These are phyloP conservation scores for Melieria omissa DNA, from an alignment of 2,888 invertebrate species.

Conservation along the genomic window DNA sequence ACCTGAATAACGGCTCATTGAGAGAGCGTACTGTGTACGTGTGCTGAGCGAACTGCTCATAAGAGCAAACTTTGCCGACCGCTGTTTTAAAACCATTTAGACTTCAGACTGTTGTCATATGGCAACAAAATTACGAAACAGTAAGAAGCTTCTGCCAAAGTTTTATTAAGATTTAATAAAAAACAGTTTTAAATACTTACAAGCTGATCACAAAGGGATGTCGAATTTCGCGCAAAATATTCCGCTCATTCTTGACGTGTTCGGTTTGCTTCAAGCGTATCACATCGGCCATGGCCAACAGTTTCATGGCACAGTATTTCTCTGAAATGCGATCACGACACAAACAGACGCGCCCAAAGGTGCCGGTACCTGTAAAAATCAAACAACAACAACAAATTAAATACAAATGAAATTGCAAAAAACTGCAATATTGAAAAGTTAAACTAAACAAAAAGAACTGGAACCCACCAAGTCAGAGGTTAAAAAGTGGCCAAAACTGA, in stretches of 20 bases:
- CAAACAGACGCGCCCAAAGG: conserved; percentile 94
- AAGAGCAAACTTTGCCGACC: too few species aligned
- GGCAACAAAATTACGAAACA: too few species aligned
- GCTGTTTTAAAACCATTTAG: too few species aligned
- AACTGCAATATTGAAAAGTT: too few species aligned
- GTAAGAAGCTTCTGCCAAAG: neutral
- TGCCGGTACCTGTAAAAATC: conserved; percentile 83
- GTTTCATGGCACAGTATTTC: conserved; percentile 92
- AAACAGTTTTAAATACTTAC: conserved; percentile 71
- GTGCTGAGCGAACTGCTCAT: too few species aligned
- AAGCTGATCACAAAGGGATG: conserved; percentile 97
- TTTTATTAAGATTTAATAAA: conserved; percentile 3
- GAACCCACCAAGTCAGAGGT: too few species aligned
- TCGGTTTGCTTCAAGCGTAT: conserved; percentile 95
- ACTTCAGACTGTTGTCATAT: too few species aligned
- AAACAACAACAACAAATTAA: neutral
- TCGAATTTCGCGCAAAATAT: conserved; percentile 87
- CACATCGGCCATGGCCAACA: conserved; percentile 91
- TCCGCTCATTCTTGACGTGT: conserved; percentile 97
- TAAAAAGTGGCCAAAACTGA: too few species aligned
- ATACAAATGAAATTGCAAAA: too few species aligned
- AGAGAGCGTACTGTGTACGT: too few species aligned
- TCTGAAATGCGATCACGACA: conserved; percentile 85
- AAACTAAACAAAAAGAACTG: too few species aligned
- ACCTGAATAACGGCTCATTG: too few species aligned